Conservation (phyloP, 2,797 vertebrate species). For the Hapalemur alaotrensis region DNA sequence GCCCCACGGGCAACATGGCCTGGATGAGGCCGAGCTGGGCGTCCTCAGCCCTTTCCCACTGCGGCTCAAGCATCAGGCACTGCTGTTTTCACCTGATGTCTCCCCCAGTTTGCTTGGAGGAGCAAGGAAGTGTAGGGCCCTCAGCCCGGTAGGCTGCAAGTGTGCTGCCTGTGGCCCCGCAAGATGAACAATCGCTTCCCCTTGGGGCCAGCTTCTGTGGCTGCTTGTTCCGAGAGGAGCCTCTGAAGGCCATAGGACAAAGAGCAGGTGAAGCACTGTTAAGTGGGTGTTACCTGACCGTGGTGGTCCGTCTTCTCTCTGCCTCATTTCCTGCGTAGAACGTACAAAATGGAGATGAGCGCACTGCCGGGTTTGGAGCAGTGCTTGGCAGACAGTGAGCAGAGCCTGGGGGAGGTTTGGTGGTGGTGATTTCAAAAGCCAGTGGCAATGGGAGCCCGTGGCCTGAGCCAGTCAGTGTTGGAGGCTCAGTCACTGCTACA, state of each 20-base stretch:
- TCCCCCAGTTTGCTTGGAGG: background rate
- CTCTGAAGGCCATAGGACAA: background rate
- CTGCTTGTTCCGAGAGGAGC: background rate
- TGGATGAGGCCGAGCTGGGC: too few relatives aligned
- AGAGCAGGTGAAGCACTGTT: background rate
- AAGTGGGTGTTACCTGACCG: background rate
- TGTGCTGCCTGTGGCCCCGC: background rate
- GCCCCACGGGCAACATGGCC: too few relatives aligned
- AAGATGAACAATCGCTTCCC: background rate
- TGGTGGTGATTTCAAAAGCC: background rate
- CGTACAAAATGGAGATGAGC: background rate
- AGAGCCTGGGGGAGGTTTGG: background rate
- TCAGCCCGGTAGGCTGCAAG: background rate
- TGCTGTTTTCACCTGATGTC: background rate
- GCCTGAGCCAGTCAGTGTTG: too few relatives aligned
- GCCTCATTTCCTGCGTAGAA: background rate
- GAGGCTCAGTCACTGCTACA: background rate
- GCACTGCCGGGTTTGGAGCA: background rate
- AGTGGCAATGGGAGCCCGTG: fast-evolving
- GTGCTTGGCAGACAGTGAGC: background rate
- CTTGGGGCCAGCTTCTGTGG: background rate
- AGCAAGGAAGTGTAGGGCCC: background rate
- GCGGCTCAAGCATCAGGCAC: too few relatives aligned
- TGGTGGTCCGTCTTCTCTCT: background rate
- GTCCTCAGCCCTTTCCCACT: background rate